Evolutionary conservation across 1,140 invertebrate species (phyloP), one percentile per base, ranked within the genome.

Genomic region (Scaptomyza hsui): DNA sequence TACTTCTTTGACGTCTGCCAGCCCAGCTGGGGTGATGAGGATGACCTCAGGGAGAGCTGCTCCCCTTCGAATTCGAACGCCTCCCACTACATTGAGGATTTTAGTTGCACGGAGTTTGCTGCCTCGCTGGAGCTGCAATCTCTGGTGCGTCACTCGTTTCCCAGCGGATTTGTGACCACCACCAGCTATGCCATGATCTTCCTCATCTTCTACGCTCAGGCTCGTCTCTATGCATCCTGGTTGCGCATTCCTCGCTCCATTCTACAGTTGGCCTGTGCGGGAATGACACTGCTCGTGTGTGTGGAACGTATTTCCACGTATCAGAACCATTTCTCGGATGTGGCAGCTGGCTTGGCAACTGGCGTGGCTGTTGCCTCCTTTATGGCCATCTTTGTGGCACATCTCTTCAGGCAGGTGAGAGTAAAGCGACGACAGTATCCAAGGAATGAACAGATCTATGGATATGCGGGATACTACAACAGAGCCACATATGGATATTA

Each of bases 1-100:
- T 70, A 90, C 24, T 90, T 90, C 56, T 57, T 83, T 7, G 89
- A 90, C 13, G 78, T 90, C 5, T 90, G 89, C 42, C 74, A 89
- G 29, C 89, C 89, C 41, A 81, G 32, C 3, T 88, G 82, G 82
- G 78, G 49, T 2, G 71, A 61, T 41, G 49, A 16, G 12, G 24
- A 6, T 1, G 41, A 63, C 6, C 41, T 9, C 21, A 16, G 1
- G 35, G 21, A 56, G 12, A 69, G 24, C 41, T 72, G 81, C 44
- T 19, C 67, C 19, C 26, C 9, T 7, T 29, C 26, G 1, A 0
- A 6, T 9, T 41, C 4, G 4, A 74, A 79, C 39, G 51, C 71
- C 5, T 18, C 70, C 0, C 13, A 9, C 1, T 90, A 62, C 32
- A 64, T 90, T 4, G 67, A 68, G 13, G 19, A 70, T 1, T 90